These are phyloP conservation scores for Ammodytes dubius DNA, from an alignment of 2,113 vertebrate species.

Conservation along the genomic window DNA sequence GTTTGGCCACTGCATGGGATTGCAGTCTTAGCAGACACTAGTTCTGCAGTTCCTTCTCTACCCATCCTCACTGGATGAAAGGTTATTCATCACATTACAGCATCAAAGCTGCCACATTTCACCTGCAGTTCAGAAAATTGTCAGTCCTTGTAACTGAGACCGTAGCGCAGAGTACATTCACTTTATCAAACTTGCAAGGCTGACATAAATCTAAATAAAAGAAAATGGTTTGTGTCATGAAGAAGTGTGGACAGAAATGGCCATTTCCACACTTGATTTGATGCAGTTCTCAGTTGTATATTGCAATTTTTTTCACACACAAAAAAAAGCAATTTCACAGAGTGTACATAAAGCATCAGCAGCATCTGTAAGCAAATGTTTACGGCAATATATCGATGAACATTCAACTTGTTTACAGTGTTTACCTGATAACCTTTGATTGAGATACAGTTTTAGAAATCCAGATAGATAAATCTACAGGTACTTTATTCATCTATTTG, in stretches of 20 bases:
- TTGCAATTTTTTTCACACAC: neutral
- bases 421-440: neutral
- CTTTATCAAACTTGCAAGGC: constrained; percentile 7
- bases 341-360: neutral
- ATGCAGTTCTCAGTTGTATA: neutral
- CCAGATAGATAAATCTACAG: too few relatives aligned
- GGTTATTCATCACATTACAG: constrained; percentile 51
- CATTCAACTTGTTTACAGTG: neutral
- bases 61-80: constrained; percentile 21
- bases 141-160: neutral
- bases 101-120: constrained; percentile 29
- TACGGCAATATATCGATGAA: constrained; percentile 8
- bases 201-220: constrained; percentile 5
- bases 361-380: neutral
- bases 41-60: constrained; percentile 51
- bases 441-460: too few relatives aligned
- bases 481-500: too few relatives aligned
- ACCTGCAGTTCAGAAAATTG: constrained; percentile 36
- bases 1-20: constrained; percentile 30
- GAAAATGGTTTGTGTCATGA: neutral
- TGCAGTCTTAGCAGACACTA: neutral
- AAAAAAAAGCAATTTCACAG: neutral
- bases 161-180: neutral
- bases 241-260: neutral
- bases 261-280: neutral